Base-by-base conservation (phyloP, 2,797 vertebrate genomes). In the Cyprinella venusta region DNA sequence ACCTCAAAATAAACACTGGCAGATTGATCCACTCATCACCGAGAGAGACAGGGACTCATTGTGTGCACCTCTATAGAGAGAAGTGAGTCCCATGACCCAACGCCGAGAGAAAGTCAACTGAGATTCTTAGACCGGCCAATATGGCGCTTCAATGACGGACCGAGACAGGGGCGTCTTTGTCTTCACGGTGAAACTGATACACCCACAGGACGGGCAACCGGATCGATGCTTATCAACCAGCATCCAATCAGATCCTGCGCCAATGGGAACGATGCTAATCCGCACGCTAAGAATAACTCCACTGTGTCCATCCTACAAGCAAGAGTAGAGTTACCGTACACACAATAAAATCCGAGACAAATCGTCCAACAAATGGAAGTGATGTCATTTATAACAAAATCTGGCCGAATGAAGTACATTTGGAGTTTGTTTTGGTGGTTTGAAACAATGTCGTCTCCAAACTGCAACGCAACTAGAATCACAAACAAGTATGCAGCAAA, bases 141-240 rank as follows among this genome's bases (percentile, higher is more conserved):
- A 70, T 79, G 61, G 42, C 12, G 16, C 68, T 82, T 80, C 72
- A 79, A 84, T 54, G 78, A 86, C 64, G 40, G 24, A 19, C 16
- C 6, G 65, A 71, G 71, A 83, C 79, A 84, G n/a, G 59, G 84
- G 65, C 67, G 84, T 89, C 89, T 90, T 92, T 92, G 90, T 92
- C 88, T 88, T 88, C 85, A 84, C 85, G 88, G 89, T 90, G 92
- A 85, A 52, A 88, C 54, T 2, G 87, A 88, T 88, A 88, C 79
- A 70, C 80, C 45, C 59, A 50, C 38, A 45, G 82, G 52, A 61
- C 56, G 65, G 64, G 26, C 45, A 26, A 56, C 48, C 77, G 63
- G 64, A 87, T 48, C 45, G 85, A 88, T 88, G 74, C 81, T 81
- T 83, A 85, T 88, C 83, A 30, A 42, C 40, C 76, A 74, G 24